Base-by-base conservation (phyloP, 1,140 invertebrate species). In the Phocides pigmalion region DNA sequence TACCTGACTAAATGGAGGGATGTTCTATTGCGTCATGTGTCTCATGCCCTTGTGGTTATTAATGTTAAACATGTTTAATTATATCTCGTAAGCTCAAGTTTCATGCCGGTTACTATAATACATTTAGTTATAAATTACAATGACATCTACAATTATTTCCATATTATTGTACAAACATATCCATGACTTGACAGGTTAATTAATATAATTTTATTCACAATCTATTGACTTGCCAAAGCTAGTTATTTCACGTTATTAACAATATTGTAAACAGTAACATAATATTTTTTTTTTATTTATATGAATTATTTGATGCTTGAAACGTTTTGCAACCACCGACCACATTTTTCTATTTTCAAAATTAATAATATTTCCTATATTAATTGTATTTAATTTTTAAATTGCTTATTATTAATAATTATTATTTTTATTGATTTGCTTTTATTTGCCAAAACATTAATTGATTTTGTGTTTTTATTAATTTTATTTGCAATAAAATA, bases 401-500 rank as follows among this genome's bases (percentile, higher is more conserved):
- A 19, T 19, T 44, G 25, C 5, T 44, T 42, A 14, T 44, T 19
- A 44, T 44, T 41, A 1, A 1, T 11, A 44, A 44, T 28, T 28
- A 11, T 19, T 19, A 19, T 0, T 19, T 17, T 17, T 1, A 0
- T 15, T 44, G n/a, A 44, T 17, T 19, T 19, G 5, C 3, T 3
- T 15, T 44, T 9, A 44, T 17, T 19, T 19, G 5, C 3, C 0
- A 19, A 15, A 44, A 17, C 11, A 44, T 16, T n/a, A n/a, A n/a
- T 42, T 42, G 16, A 42, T 42, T 44, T 9, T 9, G 8, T 44
- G 19, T 44, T n/a, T n/a, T 1, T 44, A 44, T 44, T 28, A 49
- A 62, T 64, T 68, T 64, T 11, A 51, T 61, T 69, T 70, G 67
- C 67, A 73, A 73, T 69, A 72, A 5, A 56, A 54, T 70, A n/a